phyloP scores from a whole-genome alignment of 1,140 invertebrate species.

The Apis dorsata region DNA sequence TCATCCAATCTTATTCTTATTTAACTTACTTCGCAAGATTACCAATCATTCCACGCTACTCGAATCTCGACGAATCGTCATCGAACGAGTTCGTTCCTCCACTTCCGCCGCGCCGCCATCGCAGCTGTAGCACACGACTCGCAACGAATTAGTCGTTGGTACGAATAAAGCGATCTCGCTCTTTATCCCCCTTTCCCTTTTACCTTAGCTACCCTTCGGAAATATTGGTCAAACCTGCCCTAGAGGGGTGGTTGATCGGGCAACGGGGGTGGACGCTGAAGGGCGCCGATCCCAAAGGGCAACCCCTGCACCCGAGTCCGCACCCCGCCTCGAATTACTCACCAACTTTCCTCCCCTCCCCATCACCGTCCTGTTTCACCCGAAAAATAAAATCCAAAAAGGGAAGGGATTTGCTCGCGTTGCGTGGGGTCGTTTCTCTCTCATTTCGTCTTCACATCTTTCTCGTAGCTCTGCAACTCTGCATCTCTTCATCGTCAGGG shows the following conservation, averaged over 20 bases:
- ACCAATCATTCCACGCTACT: no score
- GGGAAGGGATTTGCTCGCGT: conserved; percentile 58
- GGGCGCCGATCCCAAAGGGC: conserved; percentile 50
- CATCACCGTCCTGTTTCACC: conserved; percentile 62
- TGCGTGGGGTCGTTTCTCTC: conserved; percentile 52
- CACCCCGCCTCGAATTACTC: conserved; percentile 65
- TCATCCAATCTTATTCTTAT: no score
- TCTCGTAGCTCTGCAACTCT: conserved; percentile 6
- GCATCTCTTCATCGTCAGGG: conserved; percentile 16
- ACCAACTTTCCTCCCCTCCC: conserved; percentile 40
- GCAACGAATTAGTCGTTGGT: conserved; percentile 49
- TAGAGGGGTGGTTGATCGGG: conserved; percentile 39
- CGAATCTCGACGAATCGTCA: background rate
- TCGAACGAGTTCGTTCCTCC: background rate
- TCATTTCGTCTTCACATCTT: background rate
- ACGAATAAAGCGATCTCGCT: conserved; percentile 40
- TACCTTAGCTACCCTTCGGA: conserved; percentile 47
- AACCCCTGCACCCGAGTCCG: conserved; percentile 39
- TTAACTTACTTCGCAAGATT: no score
- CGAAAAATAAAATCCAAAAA: conserved; percentile 68
- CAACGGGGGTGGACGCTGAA: conserved; percentile 54
- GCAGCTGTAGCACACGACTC: conserved; percentile 34
- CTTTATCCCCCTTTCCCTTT: conserved; percentile 12
- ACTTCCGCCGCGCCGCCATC: conserved; percentile 41
- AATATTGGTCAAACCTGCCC: conserved; percentile 64